A percentile compares a stretch with the other conserved stretches of the same genome.
phyloP scores from a whole-genome alignment of 2,888 invertebrate genomes.

The Volucella inflata region DNA sequence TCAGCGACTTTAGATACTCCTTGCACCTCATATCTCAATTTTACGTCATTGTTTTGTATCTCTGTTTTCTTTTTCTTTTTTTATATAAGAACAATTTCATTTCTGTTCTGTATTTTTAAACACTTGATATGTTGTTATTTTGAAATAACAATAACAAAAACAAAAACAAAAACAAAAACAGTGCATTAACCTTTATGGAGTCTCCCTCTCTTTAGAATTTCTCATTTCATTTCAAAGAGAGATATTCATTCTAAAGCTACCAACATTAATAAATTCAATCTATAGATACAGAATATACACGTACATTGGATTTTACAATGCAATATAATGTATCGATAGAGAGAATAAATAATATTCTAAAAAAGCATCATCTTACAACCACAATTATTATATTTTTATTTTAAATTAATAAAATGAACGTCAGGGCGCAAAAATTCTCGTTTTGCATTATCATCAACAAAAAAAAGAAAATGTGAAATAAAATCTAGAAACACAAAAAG shows the following conservation, averaged over 20 bases:
- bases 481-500: constrained; percentile 28
- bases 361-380: constrained; percentile 9
- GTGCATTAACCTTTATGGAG: constrained; percentile 72
- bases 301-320: constrained; percentile 20
- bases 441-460: constrained; percentile 53
- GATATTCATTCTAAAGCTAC: neutral
- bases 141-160: constrained; percentile 70
- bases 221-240: constrained; percentile 12
- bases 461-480: constrained; percentile 22
- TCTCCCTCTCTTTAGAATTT: constrained; percentile 45
- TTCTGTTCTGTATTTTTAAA: constrained; percentile 43
- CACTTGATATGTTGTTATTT: constrained; percentile 56
- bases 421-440: constrained; percentile 59
- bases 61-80: neutral
- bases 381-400: neutral
- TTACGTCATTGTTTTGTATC: neutral
- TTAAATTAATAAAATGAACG: constrained; percentile 27
- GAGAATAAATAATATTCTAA: constrained; percentile 36
- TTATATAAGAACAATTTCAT: constrained; percentile 34
- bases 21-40: too few species aligned
- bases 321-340: constrained; percentile 38
- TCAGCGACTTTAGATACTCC: neutral
- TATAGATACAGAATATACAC: neutral
- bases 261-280: neutral
- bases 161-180: constrained; percentile 72